Conservation (phyloP, 2,113 vertebrate species). For the Osmerus mordax region DNA sequence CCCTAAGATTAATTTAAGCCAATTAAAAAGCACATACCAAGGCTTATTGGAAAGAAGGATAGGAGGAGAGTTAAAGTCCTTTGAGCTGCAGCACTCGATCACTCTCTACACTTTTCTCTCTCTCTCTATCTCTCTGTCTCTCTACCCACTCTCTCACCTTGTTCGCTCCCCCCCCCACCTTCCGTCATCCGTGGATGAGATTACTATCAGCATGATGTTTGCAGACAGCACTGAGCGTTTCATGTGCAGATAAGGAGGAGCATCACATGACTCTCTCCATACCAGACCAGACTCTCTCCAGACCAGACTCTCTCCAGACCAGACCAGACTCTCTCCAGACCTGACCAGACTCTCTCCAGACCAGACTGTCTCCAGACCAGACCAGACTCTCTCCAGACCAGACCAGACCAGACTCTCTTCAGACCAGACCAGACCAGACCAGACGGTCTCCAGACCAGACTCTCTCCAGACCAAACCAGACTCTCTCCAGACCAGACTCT, state of each 20-base stretch:
- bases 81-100: slow-evolving; percentile 68
- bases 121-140: slow-evolving; percentile 16
- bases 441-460: no score
- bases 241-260: slow-evolving; percentile 66
- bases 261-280: no score
- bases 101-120: slow-evolving; percentile 61
- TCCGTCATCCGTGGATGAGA: slow-evolving; percentile 62
- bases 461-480: no score
- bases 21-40: slow-evolving; percentile 92
- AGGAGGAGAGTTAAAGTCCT: slow-evolving; percentile 60
- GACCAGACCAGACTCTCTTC: no score
- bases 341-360: no score
- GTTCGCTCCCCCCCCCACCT: slow-evolving; percentile 44
- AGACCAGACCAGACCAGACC: neutral
- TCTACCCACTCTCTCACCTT: slow-evolving; percentile 9
- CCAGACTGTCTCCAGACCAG: no score
- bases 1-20: slow-evolving; percentile 99
- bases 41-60: slow-evolving; percentile 63
- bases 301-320: neutral
- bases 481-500: no score
- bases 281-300: no score
- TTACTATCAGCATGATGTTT: slow-evolving; percentile 73
- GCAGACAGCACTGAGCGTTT: slow-evolving; percentile 70
- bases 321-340: no score
- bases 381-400: slow-evolving; percentile 11